These are phyloP conservation scores for Ernsta delagoae DNA, from an alignment of 2,888 invertebrate species.

Conservation along the genomic window DNA sequence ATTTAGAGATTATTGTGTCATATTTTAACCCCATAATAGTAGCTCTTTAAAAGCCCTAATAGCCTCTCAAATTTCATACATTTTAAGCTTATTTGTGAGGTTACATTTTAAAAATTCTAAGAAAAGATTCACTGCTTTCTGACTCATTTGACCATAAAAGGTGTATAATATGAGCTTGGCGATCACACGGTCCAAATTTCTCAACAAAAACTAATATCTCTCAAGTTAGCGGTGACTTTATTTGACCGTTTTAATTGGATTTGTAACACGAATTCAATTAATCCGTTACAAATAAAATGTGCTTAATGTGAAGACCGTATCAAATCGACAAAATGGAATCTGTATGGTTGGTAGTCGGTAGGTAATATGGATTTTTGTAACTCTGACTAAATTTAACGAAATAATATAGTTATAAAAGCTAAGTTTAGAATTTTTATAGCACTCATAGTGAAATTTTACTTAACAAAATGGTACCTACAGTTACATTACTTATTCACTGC, in stretches of 20 bases:
- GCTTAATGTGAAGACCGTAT: too few species aligned
- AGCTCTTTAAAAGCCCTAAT: neutral
- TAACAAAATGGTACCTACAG: too few species aligned
- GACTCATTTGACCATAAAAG: conserved; percentile 49
- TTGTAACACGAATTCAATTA: conserved; percentile 52
- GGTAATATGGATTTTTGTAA: too few species aligned
- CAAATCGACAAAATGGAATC: too few species aligned
- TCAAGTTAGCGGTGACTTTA: conserved; percentile 46
- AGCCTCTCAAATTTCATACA: neutral
- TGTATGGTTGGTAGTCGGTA: too few species aligned
- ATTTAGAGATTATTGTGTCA: neutral
- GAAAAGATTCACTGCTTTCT: conserved; percentile 36
- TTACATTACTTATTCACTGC: too few species aligned
- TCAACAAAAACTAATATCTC: conserved; percentile 46
- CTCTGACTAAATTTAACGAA: too few species aligned
- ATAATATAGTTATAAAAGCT: too few species aligned
- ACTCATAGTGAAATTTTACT: too few species aligned
- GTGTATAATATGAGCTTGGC: conserved; percentile 40
- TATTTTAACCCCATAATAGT: neutral
- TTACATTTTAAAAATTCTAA: conserved; percentile 22
- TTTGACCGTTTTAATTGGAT: conserved; percentile 42
- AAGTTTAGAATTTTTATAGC: too few species aligned
- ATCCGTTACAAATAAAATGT: conserved; percentile 37
- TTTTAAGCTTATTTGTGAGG: conserved; percentile 1
- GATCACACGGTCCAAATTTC: conserved; percentile 44